Evolutionary conservation across 2,888 invertebrate species (phyloP), one percentile per base, ranked within the genome.

Genomic region (Sclerodermus sp.): DNA sequence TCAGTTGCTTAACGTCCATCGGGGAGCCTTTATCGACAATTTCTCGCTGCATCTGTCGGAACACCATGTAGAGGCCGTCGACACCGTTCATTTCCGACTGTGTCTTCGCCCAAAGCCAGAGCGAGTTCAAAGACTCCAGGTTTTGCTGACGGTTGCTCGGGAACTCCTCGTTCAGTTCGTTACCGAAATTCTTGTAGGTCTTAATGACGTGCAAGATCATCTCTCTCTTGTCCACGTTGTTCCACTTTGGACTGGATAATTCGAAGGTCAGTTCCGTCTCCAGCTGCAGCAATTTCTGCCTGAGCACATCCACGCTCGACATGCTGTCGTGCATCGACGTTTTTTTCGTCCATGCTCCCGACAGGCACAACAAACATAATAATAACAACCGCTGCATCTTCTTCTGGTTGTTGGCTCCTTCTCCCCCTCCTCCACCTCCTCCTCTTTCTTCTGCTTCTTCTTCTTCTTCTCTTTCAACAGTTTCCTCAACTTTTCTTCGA

Each of bases 31-130:
- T 51, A 29, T 62, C 57, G 67, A 68, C 34, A 1, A 68, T 58
- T 40, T 80, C 77, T 37, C 60, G 63, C 53, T 86, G 83, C 73
- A 86, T 86, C 60, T 84, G 80, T 49, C 86, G 78, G 71, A 88
- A 91, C 40, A 82, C 83, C 55, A 82, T 83, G 72, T 90, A 91
- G 45, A 89, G 74, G 0, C 84, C 84, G 55, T 87, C 84, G 29
- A 91, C 80, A 14, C 83, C 78, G 40, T 82, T 79, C 63, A 89
- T 71, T 69, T 87, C 86, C 30, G 82, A 80, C 51, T 84, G 81
- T 1, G 86, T 80, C 47, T 83, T 80, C 31, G 80, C 82, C 87
- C 90, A 90, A 53, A 86, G 77, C 84, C 87, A 88, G 6, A 73
- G 31, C 5, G 84, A 79, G 34, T 75, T 74, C 45, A 76, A 46